These are phyloP conservation scores for Prosapia bicincta DNA, from an alignment of 2,888 invertebrate genomes.

Conservation along the genomic window DNA sequence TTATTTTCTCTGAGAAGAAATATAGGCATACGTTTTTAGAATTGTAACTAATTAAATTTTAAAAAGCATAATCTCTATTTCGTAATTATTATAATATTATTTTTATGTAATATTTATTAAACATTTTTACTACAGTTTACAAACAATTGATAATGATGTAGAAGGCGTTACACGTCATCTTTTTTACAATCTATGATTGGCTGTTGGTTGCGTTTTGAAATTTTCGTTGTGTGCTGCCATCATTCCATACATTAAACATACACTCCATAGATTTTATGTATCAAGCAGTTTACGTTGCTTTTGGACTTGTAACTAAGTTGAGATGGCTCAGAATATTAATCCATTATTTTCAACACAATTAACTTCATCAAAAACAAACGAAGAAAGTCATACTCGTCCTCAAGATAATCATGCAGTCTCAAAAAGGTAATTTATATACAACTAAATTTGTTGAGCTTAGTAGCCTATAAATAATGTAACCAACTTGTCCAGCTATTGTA, in stretches of 20 bases:
- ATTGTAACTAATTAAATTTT: too few relatives aligned
- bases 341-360: slow-evolving; percentile 71
- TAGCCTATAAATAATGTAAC: slow-evolving; percentile 9
- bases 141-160: neutral
- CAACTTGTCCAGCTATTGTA: neutral
- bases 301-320: neutral
- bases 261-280: neutral
- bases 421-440: slow-evolving; percentile 63
- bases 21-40: too few relatives aligned
- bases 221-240: neutral
- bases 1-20: too few relatives aligned
- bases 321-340: slow-evolving; percentile 85
- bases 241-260: neutral
- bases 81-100: too few relatives aligned
- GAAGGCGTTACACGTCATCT: neutral
- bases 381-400: slow-evolving; percentile 66
- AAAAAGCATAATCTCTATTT: too few relatives aligned
- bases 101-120: too few relatives aligned
- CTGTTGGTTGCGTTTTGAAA: neutral
- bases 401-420: slow-evolving; percentile 85
- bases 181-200: neutral
- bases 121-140: too few relatives aligned
- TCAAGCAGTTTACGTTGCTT: neutral
- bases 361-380: slow-evolving; percentile 71
- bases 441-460: neutral